Percentiles rank a stretch among this genome's conserved stretches.
These are phyloP conservation scores for Myiotriccus ornatus DNA, from an alignment of 2,797 vertebrate genomes.

Conservation along the genomic window DNA sequence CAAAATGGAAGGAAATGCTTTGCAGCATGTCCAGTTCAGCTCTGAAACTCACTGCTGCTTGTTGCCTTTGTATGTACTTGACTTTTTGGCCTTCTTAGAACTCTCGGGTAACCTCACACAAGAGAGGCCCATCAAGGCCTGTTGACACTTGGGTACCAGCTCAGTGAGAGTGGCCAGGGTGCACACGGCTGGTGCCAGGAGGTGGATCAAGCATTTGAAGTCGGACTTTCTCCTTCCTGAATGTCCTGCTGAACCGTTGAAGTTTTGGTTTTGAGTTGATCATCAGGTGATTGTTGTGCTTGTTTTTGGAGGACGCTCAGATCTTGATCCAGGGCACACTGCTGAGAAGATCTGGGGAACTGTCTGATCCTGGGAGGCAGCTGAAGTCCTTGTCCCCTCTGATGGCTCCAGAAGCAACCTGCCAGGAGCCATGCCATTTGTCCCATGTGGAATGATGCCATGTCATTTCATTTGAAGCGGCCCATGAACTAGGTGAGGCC, in stretches of 20 bases:
- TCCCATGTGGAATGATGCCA: rapidly evolving
- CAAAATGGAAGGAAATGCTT: not conserved
- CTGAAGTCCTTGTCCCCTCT: not conserved
- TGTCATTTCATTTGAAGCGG: not conserved
- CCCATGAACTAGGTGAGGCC: not conserved
- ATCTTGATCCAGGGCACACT: not conserved
- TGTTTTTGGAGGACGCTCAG: not conserved
- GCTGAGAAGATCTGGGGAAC: not conserved
- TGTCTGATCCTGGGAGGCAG: not conserved
- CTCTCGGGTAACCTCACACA: not conserved
- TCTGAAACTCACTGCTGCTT: not conserved
- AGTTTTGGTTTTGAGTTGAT: not conserved
- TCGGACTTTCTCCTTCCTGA: not conserved
- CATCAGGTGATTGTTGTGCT: not conserved
- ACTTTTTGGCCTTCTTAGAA: not conserved
- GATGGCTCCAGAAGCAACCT: not conserved
- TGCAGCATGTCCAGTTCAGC: not conserved
- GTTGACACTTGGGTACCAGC: not conserved
- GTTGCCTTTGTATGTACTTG: not conserved
- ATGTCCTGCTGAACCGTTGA: not conserved
- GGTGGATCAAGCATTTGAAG: not conserved
- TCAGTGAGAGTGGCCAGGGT: not conserved
- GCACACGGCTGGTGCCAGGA: not conserved
- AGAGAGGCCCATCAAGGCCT: not conserved
- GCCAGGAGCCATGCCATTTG: rapidly evolving